Evolutionary conservation across 2,113 vertebrate species (phyloP), one percentile per base, ranked within the genome.

Genomic region (Erinaceus europaeus): DNA sequence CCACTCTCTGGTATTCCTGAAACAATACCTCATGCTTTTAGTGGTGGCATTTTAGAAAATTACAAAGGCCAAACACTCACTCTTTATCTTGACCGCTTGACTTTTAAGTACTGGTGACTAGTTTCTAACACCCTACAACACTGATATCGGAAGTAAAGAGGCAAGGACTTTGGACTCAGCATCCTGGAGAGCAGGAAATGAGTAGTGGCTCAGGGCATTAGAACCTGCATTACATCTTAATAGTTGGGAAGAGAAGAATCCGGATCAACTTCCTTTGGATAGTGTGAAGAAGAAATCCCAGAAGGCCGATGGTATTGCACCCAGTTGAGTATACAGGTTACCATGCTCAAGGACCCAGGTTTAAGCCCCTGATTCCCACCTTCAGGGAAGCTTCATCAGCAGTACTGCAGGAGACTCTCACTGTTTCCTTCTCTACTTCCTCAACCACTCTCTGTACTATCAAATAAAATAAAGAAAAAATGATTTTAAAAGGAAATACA

Each of bases 61-160:
- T 76, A 11, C 32, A 5, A 93, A 93, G 36, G 80, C 29, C 86
- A 96, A 92, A 88, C 57, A 73, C 44, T 40, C 59, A 15, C 8
- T 53, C 1, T 86, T 90, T 84, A 85, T 74, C 89, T n/a, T 74
- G 57, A 93, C n/a, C n/a, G n/a, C 92, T 94, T 75, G 32, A 71
- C 1, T 69, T 76, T 15, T 61, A 94, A 91, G 9, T 50, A 11
- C 5, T 52, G 13, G 67, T 69, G 74, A 52, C 89, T 61, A 67
- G 68, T 55, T 90, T 29, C 83, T 53, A 5, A 87, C 89, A 55
- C 78, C 32, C 29, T 84, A 46, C 17, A 50, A 14, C 29, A 71
- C 23, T 46, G n/a, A 72, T 52, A 17, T 62, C 67, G 77, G 55
- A 75, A 52, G 27, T n/a, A 64, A 89, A 68, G 25, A 88, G 42